Evolutionary conservation across 2,888 invertebrate genomes (phyloP).

Genomic region (Andrena bicolor): DNA sequence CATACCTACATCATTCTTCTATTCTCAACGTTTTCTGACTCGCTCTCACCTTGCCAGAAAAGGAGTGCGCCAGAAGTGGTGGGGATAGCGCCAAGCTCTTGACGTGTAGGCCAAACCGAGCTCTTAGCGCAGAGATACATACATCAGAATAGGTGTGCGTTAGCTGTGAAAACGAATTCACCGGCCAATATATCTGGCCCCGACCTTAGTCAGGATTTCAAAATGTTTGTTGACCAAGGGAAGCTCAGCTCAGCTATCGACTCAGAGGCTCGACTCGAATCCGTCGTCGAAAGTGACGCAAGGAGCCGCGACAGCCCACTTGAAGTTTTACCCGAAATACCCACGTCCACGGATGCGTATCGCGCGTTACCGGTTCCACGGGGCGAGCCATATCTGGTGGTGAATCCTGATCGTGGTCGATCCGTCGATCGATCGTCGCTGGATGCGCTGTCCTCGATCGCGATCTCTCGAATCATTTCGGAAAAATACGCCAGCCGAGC

Average conservation of each 20-base stretch:
- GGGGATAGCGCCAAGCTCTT: no score
- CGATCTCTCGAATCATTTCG: conserved; percentile 47
- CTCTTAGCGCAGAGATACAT: no score
- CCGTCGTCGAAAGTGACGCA: conserved; percentile 64
- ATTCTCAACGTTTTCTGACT: no score
- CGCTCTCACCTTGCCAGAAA: no score
- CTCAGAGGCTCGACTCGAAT: conserved; percentile 32
- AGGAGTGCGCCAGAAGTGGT: no score
- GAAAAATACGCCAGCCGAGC: conserved; percentile 38
- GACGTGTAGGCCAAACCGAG: no score
- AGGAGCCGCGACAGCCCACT: conserved; percentile 52
- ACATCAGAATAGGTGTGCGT: no score
- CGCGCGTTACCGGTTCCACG: conserved; percentile 66
- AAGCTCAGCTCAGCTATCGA: conserved; percentile 29
- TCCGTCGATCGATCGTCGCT: conserved; percentile 57
- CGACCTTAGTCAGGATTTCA: neutral
- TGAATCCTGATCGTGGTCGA: conserved; percentile 52
- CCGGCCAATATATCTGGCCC: no score
- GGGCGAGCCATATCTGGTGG: conserved; percentile 61
- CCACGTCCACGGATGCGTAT: conserved; percentile 52
- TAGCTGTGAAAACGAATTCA: no score
- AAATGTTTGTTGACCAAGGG: neutral
- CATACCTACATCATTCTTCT: no score
- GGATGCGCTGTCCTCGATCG: conserved; percentile 52
- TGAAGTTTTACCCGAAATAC: conserved; percentile 52